Base-by-base conservation (phyloP, 2,797 vertebrate genomes). In the Sebastes taczanowskii region DNA sequence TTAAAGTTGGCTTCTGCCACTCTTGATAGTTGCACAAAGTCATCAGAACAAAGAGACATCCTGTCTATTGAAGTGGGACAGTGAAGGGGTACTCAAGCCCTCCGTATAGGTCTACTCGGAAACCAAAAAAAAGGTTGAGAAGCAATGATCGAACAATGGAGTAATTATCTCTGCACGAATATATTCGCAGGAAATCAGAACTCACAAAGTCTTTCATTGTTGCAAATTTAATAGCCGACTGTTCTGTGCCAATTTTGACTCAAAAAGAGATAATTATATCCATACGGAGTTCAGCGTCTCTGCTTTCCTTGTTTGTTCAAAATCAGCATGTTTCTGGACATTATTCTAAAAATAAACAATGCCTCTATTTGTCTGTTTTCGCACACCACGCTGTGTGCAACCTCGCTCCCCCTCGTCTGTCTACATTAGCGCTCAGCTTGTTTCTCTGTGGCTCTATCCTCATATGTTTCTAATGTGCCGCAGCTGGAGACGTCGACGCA, bases 401-500 rank as follows among this genome's bases (percentile, higher is more conserved):
- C 49, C 49, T 22, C 25, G 1, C 2, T 2, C 35, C 29, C 49
- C 7, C 8, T 56, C 56, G 16, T 78, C 70, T 75, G 68, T 35
- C 60, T 83, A 66, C 58, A 78, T 83, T 52, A 78, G 49, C 6
- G 10, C 76, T 38, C 59, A 42, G 49, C 53, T 69, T 35, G 74
- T 79, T 4, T 38, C 27, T 53, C 87, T 78, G 73, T 46, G 61
- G 82, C 86, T 84, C 56, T 63, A 81, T 72, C 32, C 74, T 91
- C 74, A 78, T 66, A 22, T 86, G 82, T 90, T 85, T 91, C 82
- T 89, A 66, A 85, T 89, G 80, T 38, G 75, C 60, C 72, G 42
- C 86, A 96, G 95, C 92, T 95, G 82, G 95, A 95, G 87, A 91
- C 81, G 68, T 81, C 85, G 20, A 91, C 91, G 53, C 86, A 92